Percentiles rank a stretch among this genome's conserved stretches.
Conservation (phyloP, 1,140 invertebrate genomes). For the Pteromalus puparum region DNA sequence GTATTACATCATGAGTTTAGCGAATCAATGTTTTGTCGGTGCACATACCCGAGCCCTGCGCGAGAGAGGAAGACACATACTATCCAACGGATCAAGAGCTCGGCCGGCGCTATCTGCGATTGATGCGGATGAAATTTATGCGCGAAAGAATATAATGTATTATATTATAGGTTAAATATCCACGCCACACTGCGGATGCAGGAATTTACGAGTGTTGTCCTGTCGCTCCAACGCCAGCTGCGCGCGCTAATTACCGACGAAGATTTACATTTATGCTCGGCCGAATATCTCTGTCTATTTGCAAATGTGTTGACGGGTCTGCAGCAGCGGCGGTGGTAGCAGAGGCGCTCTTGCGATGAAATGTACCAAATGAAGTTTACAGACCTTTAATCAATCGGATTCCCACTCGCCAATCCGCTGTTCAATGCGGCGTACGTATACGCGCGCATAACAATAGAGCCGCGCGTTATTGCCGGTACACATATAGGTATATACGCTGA, state of each 20-base stretch:
- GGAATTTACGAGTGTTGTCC: conserved; percentile 57
- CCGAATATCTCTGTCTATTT: conserved; percentile 45
- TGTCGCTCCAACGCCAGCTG: conserved; percentile 31
- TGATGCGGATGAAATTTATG: too few relatives aligned
- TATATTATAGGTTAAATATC: too few relatives aligned
- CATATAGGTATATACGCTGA: neutral
- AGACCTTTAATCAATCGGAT: conserved; percentile 51
- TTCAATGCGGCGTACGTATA: neutral
- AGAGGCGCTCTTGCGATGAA: conserved; percentile 5
- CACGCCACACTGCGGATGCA: too few relatives aligned
- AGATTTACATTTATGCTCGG: conserved; percentile 59
- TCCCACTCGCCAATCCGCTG: conserved; percentile 25
- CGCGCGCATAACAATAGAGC: neutral
- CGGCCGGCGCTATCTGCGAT: too few relatives aligned
- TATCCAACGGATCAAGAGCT: too few relatives aligned
- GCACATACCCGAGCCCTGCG: conserved; percentile 18
- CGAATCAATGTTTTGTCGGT: conserved; percentile 69
- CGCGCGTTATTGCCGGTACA: neutral
- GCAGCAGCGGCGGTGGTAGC: neutral
- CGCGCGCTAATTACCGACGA: conserved; percentile 58
- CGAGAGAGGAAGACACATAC: too few relatives aligned
- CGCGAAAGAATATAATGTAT: too few relatives aligned
- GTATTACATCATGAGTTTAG: conserved; percentile 71
- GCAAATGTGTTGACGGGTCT: conserved; percentile 26
- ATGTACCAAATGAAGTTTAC: conserved; percentile 47